phyloP scores from a whole-genome alignment of 2,113 vertebrate species.

The Anoplopoma fimbria region DNA sequence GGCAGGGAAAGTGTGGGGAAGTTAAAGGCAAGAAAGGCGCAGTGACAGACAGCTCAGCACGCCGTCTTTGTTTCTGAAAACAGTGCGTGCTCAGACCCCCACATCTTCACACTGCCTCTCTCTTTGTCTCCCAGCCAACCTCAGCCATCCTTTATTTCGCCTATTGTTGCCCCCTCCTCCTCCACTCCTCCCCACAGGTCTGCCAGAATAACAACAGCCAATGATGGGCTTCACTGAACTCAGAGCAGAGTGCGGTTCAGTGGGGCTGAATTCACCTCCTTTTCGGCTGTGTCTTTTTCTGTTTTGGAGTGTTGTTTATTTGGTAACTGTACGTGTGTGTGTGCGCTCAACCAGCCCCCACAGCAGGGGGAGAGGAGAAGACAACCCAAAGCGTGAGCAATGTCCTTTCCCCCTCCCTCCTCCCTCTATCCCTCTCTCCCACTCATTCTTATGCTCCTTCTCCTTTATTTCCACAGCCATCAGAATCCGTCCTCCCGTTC shows the following conservation, averaged over 20 bases:
- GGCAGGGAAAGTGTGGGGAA: not conserved
- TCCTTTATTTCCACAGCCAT: constrained; percentile 63
- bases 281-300: constrained; percentile 12
- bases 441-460: constrained; percentile 40
- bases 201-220: constrained; percentile 75
- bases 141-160: constrained; percentile 39
- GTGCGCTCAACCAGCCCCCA: constrained; percentile 54
- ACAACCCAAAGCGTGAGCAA: constrained; percentile 63
- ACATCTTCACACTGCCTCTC: constrained; percentile 2
- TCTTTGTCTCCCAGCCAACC: constrained; percentile 52
- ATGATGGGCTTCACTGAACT: constrained; percentile 74
- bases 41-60: not conserved
- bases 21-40: not conserved
- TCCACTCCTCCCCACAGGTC: constrained; percentile 42
- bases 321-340: constrained; percentile 21
- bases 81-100: constrained; percentile 1
- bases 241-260: constrained; percentile 52
- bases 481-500: constrained; percentile 62
- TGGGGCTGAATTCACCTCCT: constrained; percentile 65
- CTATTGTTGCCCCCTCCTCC: constrained; percentile 31
- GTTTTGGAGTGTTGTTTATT: constrained; percentile 28
- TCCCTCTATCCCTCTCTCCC: not conserved
- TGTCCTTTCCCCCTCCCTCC: constrained; percentile 48
- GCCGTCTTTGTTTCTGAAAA: constrained; percentile 18
- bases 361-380: constrained; percentile 63